Conservation (phyloP, 2,797 vertebrate genomes). For the Urophycis tenuis region DNA sequence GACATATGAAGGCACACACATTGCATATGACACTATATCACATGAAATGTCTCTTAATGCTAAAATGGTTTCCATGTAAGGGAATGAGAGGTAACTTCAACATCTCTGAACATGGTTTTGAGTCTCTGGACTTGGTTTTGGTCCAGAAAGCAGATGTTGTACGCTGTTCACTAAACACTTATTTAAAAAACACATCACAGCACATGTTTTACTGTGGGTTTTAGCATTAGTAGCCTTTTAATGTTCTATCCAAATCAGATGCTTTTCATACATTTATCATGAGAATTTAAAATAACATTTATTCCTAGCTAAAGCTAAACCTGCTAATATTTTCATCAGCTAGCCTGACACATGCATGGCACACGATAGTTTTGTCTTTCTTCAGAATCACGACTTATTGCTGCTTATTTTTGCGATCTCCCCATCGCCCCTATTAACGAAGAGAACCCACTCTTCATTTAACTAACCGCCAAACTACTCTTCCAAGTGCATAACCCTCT, state of each 20-base stretch:
- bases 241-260: constrained; percentile 10
- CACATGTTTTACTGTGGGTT: constrained; percentile 1
- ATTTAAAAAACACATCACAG: constrained; percentile 26
- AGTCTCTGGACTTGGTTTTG: constrained; percentile 40
- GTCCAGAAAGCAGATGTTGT: constrained; percentile 41
- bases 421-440: background rate
- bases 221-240: constrained; percentile 13
- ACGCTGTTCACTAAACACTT: constrained; percentile 29
- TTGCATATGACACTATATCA: background rate
- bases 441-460: constrained; percentile 14
- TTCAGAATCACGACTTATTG: constrained; percentile 42
- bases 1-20: background rate
- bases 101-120: constrained; percentile 32
- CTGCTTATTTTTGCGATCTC: background rate
- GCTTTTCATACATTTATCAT: constrained; percentile 24
- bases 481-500: constrained; percentile 31
- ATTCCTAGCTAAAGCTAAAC: constrained; percentile 3
- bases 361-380: constrained; percentile 39
- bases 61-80: background rate
- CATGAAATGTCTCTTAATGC: background rate
- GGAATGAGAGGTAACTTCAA: background rate
- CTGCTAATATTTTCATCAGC: constrained; percentile 44
- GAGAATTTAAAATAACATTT: constrained; percentile 19
- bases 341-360: constrained; percentile 51
- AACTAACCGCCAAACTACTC: constrained; percentile 19